These are phyloP conservation scores for Noctuana brunneofusca DNA, from an alignment of 2,888 invertebrate genomes.

Conservation along the genomic window DNA sequence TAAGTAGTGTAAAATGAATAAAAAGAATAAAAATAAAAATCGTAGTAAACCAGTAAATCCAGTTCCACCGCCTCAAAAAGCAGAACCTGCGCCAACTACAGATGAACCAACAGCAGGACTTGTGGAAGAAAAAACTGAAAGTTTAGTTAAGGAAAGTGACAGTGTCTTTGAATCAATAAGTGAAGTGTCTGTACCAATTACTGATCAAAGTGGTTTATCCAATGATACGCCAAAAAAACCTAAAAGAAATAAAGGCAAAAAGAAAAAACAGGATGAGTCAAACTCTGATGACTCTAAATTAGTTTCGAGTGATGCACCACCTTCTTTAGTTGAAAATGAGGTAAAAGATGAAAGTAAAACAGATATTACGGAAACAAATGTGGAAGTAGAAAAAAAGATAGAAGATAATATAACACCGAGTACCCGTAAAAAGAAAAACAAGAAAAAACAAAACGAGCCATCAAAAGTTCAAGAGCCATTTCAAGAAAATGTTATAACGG, in stretches of 20 bases:
- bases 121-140: slow-evolving; percentile 29
- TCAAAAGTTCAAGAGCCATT: slow-evolving; percentile 28
- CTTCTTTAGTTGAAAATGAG: background rate
- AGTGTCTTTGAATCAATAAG: slow-evolving; percentile 25
- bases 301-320: background rate
- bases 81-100: slow-evolving; percentile 35
- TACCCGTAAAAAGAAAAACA: slow-evolving; percentile 70
- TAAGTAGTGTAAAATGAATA: slow-evolving; percentile 45
- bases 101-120: slow-evolving; percentile 22
- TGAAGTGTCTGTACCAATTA: slow-evolving; percentile 19
- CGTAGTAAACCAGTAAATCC: slow-evolving; percentile 49
- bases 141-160: slow-evolving; percentile 31
- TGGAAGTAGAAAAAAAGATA: slow-evolving; percentile 35
- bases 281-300: slow-evolving; percentile 20
- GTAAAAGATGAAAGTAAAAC: slow-evolving; percentile 40
- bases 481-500: slow-evolving; percentile 34
- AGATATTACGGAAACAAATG: slow-evolving; percentile 28
- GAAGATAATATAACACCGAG: slow-evolving; percentile 46
- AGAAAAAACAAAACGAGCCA: slow-evolving; percentile 52
- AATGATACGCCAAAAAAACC: slow-evolving; percentile 69
- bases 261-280: slow-evolving; percentile 59
- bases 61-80: slow-evolving; percentile 47
- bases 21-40: slow-evolving; percentile 71
- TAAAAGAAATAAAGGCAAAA: slow-evolving; percentile 72
- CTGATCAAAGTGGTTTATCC: slow-evolving; percentile 18